Conservation (phyloP, 2,888 invertebrate genomes). For the Andrena dorsata region DNA sequence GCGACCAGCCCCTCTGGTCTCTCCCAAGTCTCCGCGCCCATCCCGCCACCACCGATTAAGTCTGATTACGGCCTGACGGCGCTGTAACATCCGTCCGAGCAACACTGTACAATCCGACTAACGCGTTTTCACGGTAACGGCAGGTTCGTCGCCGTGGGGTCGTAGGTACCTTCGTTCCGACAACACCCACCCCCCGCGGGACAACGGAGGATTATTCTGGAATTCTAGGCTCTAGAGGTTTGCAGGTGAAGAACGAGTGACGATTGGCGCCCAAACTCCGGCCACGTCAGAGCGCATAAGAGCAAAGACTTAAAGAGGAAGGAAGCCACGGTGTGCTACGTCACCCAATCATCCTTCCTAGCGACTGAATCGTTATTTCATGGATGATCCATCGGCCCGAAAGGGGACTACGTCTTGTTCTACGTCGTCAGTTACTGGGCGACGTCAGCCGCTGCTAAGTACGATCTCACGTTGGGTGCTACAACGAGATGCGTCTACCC, state of each 20-base stretch:
- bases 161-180: not conserved
- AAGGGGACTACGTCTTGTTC: not conserved
- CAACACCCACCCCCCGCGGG: not conserved
- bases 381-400: slow-evolving; percentile 1
- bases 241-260: too few relatives aligned
- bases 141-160: slow-evolving; percentile 6
- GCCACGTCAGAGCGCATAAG: not conserved
- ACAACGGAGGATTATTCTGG: not conserved
- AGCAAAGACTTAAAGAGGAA: not conserved
- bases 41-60: slow-evolving; percentile 88
- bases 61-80: slow-evolving; percentile 95
- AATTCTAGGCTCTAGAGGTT: too few relatives aligned
- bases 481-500: not conserved
- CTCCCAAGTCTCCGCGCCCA: slow-evolving; percentile 72
- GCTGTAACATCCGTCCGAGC: slow-evolving; percentile 86
- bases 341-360: slow-evolving; percentile 6
- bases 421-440: not conserved
- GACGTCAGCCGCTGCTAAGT: too few relatives aligned
- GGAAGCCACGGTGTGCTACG: not conserved
- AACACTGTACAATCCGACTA: not conserved
- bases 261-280: not conserved
- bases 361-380: slow-evolving; percentile 15
- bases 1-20: slow-evolving; percentile 82
- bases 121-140: not conserved
- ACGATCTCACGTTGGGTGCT: too few relatives aligned